Evolutionary conservation across 2,888 invertebrate genomes (phyloP).

Genomic region (Chouioia cunea): DNA sequence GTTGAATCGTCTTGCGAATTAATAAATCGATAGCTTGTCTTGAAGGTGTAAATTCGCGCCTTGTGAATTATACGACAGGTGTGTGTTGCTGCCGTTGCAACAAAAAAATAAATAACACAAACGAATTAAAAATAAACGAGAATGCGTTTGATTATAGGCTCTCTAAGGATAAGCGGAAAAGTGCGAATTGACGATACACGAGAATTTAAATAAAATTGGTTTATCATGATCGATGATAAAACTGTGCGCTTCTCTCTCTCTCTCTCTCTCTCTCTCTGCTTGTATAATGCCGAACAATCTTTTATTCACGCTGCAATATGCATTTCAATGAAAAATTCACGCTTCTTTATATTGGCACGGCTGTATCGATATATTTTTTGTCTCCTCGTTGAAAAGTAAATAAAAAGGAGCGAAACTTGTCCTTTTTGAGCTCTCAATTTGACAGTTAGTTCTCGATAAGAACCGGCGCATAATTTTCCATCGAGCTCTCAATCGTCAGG

Average conservation of each 20-base stretch:
- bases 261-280: too few species aligned
- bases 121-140: conserved; percentile 16
- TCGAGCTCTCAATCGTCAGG: too few species aligned
- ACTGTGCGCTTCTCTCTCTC: not conserved
- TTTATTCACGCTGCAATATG: too few species aligned
- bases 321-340: not conserved
- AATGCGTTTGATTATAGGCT: not conserved
- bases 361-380: too few species aligned
- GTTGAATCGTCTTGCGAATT: conserved; percentile 18
- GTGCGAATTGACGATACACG: conserved; percentile 41
- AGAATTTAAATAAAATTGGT: conserved; percentile 51
- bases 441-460: not conserved
- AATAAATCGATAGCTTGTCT: conserved; percentile 21
- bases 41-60: conserved; percentile 4
- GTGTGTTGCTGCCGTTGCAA: not conserved
- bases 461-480: too few species aligned
- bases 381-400: too few species aligned
- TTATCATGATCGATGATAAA: conserved; percentile 53
- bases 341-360: not conserved
- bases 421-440: conserved; percentile 4
- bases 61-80: conserved; percentile 9
- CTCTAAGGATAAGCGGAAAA: conserved; percentile 21
- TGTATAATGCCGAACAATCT: too few species aligned
- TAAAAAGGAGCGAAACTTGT: too few species aligned
- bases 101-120: not conserved